Base-by-base conservation (phyloP, 2,888 invertebrate genomes). In the Zhengitettix transpicula region DNA sequence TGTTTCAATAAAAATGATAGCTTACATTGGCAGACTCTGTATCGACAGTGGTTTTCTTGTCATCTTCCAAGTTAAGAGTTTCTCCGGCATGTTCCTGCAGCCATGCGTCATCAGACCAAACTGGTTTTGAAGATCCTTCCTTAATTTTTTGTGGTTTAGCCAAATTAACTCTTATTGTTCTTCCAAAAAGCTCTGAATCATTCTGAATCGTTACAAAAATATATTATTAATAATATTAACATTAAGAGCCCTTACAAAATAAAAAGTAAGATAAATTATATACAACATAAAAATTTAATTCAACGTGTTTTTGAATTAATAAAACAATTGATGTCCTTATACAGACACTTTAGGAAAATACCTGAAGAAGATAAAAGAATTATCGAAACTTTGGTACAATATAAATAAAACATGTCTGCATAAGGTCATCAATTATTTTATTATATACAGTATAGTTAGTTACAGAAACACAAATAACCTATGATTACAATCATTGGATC, bases 21-120 rank as follows among this genome's bases (percentile, higher is more conserved):
- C 28, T 40, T 52, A n/a, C 28, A 14, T 58, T 55, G 17, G n/a
- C n/a, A 47, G 47, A 8, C 9, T 47, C 47, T 3, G 14, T 8
- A 47, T 47, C 47, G 9, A 8, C 47, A 47, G 47, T 12, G 5
- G 1, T 47, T 47, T 47, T 47, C 12, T 14, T 47, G n/a, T 47
- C n/a, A n/a, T 47, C 47, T 14, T 47, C 74, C 1, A 77, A 74
- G 14, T 82, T 76, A 12, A 85, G 77, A 0, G 94, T 94, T 70
- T 90, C 90, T 1, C 96, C 96, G 1, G 96, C 95, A 77, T 98
- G 96, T 70, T 94, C 89, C 71, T 94, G 93, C n/a, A 99, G 74
- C 99, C 99, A 99, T 57, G 84, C 82, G 72, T 99, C 99, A 71
- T 98, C 98, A 0, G 96, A 89, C 99, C 99, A 99, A 2, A 99